phyloP scores from a whole-genome alignment of 2,113 vertebrate genomes.

The Setophaga kirtlandii region DNA sequence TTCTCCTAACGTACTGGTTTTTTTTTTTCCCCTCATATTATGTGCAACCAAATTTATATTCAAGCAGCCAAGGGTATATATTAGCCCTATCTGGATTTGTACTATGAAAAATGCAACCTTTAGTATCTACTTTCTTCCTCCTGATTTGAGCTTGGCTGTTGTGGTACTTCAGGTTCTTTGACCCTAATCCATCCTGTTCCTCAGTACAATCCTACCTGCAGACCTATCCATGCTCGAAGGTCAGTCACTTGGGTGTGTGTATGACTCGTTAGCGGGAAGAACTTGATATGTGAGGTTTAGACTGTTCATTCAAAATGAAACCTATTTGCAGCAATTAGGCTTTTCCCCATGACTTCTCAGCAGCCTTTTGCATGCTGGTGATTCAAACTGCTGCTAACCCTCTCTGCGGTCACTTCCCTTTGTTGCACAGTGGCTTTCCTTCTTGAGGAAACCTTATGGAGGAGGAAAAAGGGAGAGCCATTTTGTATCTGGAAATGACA shows the following conservation, averaged over 20 bases:
- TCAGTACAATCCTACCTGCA: not conserved
- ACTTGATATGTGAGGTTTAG: not conserved
- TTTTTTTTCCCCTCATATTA: not conserved
- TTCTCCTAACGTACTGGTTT: not conserved
- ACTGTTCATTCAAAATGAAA: not conserved
- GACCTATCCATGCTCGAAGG: not conserved
- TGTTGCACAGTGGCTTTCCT: not conserved
- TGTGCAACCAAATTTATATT: not conserved
- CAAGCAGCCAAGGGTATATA: not conserved
- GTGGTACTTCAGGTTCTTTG: not conserved
- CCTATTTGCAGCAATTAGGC: not conserved
- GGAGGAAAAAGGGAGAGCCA: not conserved
- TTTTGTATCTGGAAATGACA: not conserved
- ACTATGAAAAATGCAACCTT: not conserved
- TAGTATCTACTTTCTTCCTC: not conserved
- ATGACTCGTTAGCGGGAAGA: not conserved
- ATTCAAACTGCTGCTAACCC: not conserved
- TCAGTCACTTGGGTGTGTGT: not conserved
- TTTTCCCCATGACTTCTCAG: not conserved
- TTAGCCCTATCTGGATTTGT: not conserved
- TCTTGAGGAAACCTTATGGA: not conserved
- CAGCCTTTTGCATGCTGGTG: not conserved
- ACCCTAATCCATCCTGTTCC: not conserved
- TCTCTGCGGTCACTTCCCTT: not conserved
- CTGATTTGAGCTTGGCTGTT: not conserved